Base-by-base conservation (phyloP, 2,113 vertebrate species). In the Nothoprocta pentlandii region DNA sequence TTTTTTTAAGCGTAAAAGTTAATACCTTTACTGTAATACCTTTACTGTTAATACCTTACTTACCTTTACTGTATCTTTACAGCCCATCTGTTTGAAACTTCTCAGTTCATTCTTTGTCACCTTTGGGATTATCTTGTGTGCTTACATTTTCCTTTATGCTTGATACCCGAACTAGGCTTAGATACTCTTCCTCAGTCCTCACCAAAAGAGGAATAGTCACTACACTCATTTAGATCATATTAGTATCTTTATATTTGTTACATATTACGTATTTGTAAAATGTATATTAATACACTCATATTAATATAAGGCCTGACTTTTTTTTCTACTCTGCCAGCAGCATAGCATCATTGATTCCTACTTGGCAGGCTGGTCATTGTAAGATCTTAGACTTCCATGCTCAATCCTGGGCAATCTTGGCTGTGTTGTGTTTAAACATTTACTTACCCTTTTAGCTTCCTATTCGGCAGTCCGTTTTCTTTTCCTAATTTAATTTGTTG, bases 171-270 rank as follows among this genome's bases (percentile, higher is more conserved):
- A 23, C 26, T 64, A 30, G 6, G 3, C 56, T 12, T 22, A 83
- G 32, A 42, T 91, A 3, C 34, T 87, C 10, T 76, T 23, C 0
- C 0, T 66, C 2, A 2, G 16, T 6, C 44, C 88, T 90, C 13
- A 3, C 49, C 64, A 70, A 16, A 83, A 83, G 70, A 75, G 34
- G 21, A 92, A 19, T 25, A 77, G 61, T 62, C 20, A 34, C 26
- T 90, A 11, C 30, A 25, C 23, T 89, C 61, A 9, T 69, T 89
- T 34, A 4, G 74, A 22, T 23, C 34, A 39, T 63, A 36, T 63
- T 58, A 58, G 32, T 58, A 58, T 58, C 28, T 58, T 32, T 30
- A 58, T 58, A 56, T 32, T 58, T 58, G 54, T 58, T 32, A 58
- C 28, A 32, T 58, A 11, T 58, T 58, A 32, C 54, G 32, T 58